Base-by-base conservation (phyloP, 2,888 invertebrate species). In the Timema podura region DNA sequence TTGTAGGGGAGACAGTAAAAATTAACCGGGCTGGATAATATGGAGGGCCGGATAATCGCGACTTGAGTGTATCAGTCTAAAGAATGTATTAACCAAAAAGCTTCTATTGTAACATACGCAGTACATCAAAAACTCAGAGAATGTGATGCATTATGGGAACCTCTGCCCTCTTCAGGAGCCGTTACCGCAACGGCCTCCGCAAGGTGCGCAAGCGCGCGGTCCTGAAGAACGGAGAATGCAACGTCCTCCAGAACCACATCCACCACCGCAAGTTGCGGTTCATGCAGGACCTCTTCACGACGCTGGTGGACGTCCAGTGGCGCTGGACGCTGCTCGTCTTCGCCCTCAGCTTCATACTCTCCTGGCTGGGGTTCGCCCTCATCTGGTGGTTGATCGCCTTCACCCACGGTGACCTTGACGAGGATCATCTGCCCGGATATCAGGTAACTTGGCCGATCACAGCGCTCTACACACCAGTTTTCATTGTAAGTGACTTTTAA, bases 161-260 rank as follows among this genome's bases (percentile, higher is more conserved):
- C 1, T 30, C 30, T 30, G 30, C 30, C 46, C 47, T 10, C 84
- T 83, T 72, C 83, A 90, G 90, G 85, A 89, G 87, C 79, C 87
- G 90, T 76, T 88, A 88, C 78, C 85, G 90, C 75, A 87, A 88
- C 70, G 89, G 89, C 15, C 57, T 68, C 6, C 70, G 71, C 30
- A 88, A 92, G 78, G 86, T 91, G 68, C 88, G 93, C 61, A 85
- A 91, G 73, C 86, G 98, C 47, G 93, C 96, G 0, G 91, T 98
- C 69, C 89, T 94, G 79, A 98, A 98, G 83, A 97, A 95, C 84
- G 98, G 98, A 65, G 96, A 96, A 79, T 96, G 96, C 83, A 98
- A 98, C 82, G 93, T 97, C 72, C 88, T 94, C 76, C 95, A 96
- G 80, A 95, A 95, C 72, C 85, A 87, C 78, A 90, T 98, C 78